Evolutionary conservation across 2,113 vertebrate genomes (phyloP).

Genomic region (Nestor notabilis): DNA sequence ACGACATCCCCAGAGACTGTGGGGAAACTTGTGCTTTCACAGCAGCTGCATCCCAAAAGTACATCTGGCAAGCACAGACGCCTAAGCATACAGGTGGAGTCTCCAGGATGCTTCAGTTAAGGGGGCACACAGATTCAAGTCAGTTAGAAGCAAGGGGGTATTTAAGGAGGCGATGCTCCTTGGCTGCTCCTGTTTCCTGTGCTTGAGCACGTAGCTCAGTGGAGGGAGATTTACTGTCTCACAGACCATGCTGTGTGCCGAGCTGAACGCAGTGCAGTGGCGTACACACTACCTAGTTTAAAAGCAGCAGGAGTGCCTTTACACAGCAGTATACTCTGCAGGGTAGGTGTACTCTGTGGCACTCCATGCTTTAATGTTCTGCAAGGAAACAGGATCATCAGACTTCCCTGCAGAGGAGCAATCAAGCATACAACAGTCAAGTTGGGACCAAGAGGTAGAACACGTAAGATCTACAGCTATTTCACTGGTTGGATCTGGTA

Average conservation of each 20-base stretch:
- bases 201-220: not conserved
- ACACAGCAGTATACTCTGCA: not conserved
- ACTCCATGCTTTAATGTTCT: constrained; percentile 20
- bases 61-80: not conserved
- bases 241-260: not conserved
- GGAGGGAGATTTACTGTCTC: not conserved
- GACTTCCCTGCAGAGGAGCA: constrained; percentile 47
- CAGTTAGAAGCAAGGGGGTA: not conserved
- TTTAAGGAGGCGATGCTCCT: not conserved
- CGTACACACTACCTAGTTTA: not conserved
- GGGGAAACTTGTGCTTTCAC: not conserved
- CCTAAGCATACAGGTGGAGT: fast-evolving
- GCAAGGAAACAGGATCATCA: constrained; percentile 15
- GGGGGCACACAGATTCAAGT: not conserved
- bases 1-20: not conserved
- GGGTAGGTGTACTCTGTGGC: not conserved
- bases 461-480: not conserved
- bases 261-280: not conserved
- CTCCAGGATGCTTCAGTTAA: not conserved
- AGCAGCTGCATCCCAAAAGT: not conserved
- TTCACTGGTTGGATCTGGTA: not conserved
- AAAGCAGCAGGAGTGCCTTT: constrained; percentile 8
- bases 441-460: not conserved
- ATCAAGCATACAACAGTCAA: not conserved
- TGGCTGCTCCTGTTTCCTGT: not conserved